Percentiles rank a stretch among this genome's conserved stretches.
Evolutionary conservation across 1,140 invertebrate genomes (phyloP).

Genomic region (Platyura marginata): DNA sequence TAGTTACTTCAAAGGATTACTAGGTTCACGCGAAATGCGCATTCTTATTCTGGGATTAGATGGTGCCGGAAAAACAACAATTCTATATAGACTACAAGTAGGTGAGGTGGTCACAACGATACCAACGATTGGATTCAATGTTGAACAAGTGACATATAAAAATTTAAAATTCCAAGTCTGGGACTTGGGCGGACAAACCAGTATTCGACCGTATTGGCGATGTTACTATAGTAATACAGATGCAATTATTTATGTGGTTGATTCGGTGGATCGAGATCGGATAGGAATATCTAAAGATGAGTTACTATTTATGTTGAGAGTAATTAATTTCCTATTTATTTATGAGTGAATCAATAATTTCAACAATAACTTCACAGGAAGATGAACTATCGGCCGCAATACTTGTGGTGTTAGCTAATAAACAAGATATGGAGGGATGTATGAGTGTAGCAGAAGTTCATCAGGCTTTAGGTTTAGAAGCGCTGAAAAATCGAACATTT

Average conservation of each 20-base stretch:
- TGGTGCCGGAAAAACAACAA: conserved; percentile 97
- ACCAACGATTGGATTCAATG: conserved; percentile 95
- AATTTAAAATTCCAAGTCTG: conserved; percentile 95
- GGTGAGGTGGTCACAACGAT: conserved; percentile 97
- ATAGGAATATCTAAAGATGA: conserved; percentile 99
- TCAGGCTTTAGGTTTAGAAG: conserved; percentile 84
- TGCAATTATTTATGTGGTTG: conserved; percentile 99
- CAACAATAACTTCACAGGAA: conserved; percentile 50
- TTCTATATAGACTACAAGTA: conserved; percentile 95
- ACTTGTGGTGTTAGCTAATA: conserved; percentile 95
- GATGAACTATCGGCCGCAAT: conserved; percentile 92
- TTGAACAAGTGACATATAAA: conserved; percentile 92
- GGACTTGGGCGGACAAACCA: conserved; percentile 97
- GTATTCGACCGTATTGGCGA: conserved; percentile 94
- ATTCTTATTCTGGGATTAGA: conserved; percentile 96
- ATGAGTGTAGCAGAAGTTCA: conserved; percentile 93
- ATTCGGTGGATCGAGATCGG: conserved; percentile 94
- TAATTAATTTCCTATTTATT: conserved; percentile 24
- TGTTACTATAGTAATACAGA: conserved; percentile 99
- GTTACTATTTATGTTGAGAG: conserved; percentile 89
- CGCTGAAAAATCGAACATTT: conserved; percentile 91
- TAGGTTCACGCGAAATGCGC: conserved; percentile 90
- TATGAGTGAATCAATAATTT: too few relatives aligned
- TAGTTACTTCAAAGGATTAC: conserved; percentile 84
- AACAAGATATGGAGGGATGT: conserved; percentile 96